Evolutionary conservation across 23 tunicate genomes (phyloP), one percentile per base, ranked within the genome.

Genomic region (Ciona savignyi): DNA sequence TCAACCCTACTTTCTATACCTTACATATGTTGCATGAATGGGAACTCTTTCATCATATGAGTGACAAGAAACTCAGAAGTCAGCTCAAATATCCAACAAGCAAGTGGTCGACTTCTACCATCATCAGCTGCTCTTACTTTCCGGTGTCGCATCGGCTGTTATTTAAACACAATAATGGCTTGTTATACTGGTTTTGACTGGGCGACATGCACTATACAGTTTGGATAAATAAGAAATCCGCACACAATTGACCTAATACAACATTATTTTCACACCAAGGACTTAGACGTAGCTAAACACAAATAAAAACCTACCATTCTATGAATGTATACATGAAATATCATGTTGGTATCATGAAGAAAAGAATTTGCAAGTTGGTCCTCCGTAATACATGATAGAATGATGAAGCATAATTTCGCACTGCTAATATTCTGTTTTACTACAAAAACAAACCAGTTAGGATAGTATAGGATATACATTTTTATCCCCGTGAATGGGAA

Each of bases 31-130:
- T 90, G 97, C 75, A 80, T 90, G 64, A 90, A 83, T 6, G 97
- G 97, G 30, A 90, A 90, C 19, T 90, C 97, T 63, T 90, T 90
- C 97, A 90, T 90, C 97, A 90, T 90, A 69, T 90, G 97, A 32
- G 81, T 83, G 27, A 90, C 77, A 1, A 90, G 51, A 60, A 83
- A 90, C 78, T 90, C 97, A 0, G 87, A 67, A 25, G 82, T 63
- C 29, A 90, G 80, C 63, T 90, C 97, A 62, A 90, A 87, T 68
- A 90, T 30, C 97, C 97, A 90, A 74, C 97, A 83, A 9, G 97
- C 97, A 30, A 90, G 68, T 30, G 89, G 89, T 2, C 91, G 83
- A 35, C 89, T 74, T 64, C 82, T 60, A 0, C 78, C 87, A 25
- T 83, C 89, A 30, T 77, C 85, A 22, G 60, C 63, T 22, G 89